Percentiles rank a stretch among this genome's conserved stretches.
Conservation (phyloP, 1,140 invertebrate genomes). For the Drosophila pachea region DNA sequence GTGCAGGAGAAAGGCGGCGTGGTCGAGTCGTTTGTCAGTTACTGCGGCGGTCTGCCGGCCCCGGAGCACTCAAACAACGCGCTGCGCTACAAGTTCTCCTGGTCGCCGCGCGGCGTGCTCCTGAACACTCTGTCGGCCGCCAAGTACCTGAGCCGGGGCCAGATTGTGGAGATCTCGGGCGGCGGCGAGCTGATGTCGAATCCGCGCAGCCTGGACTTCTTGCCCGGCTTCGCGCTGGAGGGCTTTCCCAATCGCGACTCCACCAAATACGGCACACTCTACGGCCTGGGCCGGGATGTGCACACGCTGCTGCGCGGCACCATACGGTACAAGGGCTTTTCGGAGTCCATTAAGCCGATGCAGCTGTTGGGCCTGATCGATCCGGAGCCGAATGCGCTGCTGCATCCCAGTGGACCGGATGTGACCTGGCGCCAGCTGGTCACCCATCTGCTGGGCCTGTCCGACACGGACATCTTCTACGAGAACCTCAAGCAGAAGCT, state of each 20-base stretch:
- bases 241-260: constrained; percentile 98
- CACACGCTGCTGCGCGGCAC: constrained; percentile 95
- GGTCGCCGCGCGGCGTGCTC: constrained; percentile 95
- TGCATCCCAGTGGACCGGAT: constrained; percentile 96
- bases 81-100: constrained; percentile 98
- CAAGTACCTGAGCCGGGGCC: constrained; percentile 91
- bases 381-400: constrained; percentile 88
- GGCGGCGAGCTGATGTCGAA: constrained; percentile 93
- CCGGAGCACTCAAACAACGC: constrained; percentile 97
- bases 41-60: constrained; percentile 97
- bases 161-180: constrained; percentile 93
- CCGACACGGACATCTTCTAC: constrained; percentile 93
- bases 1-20: constrained; percentile 87
- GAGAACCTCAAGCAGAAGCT: constrained; percentile 93
- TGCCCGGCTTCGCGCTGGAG: constrained; percentile 98
- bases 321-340: constrained; percentile 93
- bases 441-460: constrained; percentile 90
- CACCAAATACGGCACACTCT: constrained; percentile 91
- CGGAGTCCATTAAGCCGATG: constrained; percentile 91
- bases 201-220: constrained; percentile 89
- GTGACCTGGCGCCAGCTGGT: constrained; percentile 97
- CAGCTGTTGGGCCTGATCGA: constrained; percentile 94
- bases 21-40: constrained; percentile 96
- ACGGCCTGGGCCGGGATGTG: constrained; percentile 90
- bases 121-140: constrained; percentile 93